A percentile compares a stretch with the other conserved stretches of the same genome.
phyloP scores from a whole-genome alignment of 2,888 invertebrate genomes.

The Plagiodera versicolora region DNA sequence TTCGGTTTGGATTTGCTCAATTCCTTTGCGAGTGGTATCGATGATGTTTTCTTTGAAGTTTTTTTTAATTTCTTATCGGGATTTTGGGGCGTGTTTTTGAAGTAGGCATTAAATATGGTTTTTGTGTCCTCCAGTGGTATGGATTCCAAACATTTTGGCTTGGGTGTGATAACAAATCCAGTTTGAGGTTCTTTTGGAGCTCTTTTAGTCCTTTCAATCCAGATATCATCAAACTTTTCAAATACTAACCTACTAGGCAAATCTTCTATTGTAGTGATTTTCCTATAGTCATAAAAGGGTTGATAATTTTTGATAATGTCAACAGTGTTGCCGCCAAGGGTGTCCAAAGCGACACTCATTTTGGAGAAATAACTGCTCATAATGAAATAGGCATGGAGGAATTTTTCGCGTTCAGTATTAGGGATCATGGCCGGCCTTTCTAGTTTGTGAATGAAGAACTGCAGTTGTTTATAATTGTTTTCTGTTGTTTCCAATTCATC shows the following conservation, averaged over 20 bases:
- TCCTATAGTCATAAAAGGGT: conserved; percentile 11
- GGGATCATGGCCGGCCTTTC: conserved; percentile 33
- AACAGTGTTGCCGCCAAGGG: conserved; percentile 14
- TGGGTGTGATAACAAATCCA: conserved; percentile 21
- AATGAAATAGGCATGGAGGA: conserved; percentile 29
- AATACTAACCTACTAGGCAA: conserved; percentile 32
- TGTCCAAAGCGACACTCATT: conserved; percentile 28
- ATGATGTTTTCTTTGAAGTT: not conserved
- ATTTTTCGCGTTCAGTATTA: conserved; percentile 34
- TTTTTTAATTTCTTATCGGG: not conserved
- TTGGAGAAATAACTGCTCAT: conserved; percentile 30
- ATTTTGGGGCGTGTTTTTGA: conserved; percentile 18
- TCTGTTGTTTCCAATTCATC: conserved; percentile 12
- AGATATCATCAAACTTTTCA: conserved; percentile 34
- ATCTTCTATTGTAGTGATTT: conserved; percentile 7
- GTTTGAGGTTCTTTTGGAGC: conserved; percentile 11
- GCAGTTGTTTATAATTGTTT: conserved; percentile 28
- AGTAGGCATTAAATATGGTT: conserved; percentile 23
- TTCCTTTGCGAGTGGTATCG: not conserved
- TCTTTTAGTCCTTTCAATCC: conserved; percentile 28
- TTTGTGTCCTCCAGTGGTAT: conserved; percentile 25
- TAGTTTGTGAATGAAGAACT: conserved; percentile 30
- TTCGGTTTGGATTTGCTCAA: not conserved
- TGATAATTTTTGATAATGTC: conserved; percentile 1
- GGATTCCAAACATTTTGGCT: conserved; percentile 25